Evolutionary conservation across 2,113 vertebrate genomes (phyloP).

Genomic region (Oreocharis arfaki): DNA sequence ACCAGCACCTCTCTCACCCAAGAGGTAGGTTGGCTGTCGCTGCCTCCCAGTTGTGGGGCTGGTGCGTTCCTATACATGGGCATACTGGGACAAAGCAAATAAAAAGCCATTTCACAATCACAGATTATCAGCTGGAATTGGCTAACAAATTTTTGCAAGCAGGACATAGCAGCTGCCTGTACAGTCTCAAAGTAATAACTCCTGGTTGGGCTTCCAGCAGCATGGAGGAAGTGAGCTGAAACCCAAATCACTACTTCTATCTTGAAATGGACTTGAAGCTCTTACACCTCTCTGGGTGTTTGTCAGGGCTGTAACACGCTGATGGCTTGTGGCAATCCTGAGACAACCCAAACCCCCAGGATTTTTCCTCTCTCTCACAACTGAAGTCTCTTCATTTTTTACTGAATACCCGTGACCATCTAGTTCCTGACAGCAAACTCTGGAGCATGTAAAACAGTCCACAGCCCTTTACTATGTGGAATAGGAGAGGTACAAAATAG

Average conservation of each 20-base stretch:
- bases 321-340: not conserved
- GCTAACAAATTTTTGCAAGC: not conserved
- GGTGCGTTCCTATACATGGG: accelerated
- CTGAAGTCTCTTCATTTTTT: not conserved
- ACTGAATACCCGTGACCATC: not conserved
- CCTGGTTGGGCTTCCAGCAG: not conserved
- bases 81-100: not conserved
- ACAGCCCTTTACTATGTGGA: not conserved
- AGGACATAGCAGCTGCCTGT: not conserved
- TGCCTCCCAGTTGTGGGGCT: not conserved
- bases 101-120: not conserved
- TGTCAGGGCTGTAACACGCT: not conserved
- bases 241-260: not conserved
- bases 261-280: not conserved
- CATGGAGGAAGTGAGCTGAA: not conserved
- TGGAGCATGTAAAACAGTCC: not conserved
- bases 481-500: not conserved
- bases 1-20: accelerated
- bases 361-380: not conserved
- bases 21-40: accelerated
- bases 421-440: not conserved
- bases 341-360: not conserved
- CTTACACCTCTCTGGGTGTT: not conserved
- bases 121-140: not conserved
- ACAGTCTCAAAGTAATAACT: not conserved